These are phyloP conservation scores for Drosophila mojavensis DNA, from an alignment of 1,140 invertebrate genomes.

Conservation along the genomic window DNA sequence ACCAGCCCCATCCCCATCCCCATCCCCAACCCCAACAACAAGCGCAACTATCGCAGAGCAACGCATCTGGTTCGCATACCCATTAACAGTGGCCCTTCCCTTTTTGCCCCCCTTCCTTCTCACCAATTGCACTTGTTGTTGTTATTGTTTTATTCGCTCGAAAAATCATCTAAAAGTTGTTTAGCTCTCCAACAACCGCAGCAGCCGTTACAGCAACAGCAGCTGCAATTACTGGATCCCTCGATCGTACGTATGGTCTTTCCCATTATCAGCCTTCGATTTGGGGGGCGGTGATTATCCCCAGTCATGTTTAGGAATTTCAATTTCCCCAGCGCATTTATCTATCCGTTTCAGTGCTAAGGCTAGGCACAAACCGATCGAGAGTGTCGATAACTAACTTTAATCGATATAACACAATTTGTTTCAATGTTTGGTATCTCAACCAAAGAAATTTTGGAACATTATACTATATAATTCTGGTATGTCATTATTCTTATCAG, in stretches of 20 bases:
- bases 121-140: background rate
- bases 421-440: too few relatives aligned
- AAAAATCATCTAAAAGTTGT: conserved; percentile 68
- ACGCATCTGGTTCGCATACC: conserved; percentile 33
- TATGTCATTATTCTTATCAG: too few relatives aligned
- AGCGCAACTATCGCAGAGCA: conserved; percentile 25
- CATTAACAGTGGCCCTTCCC: conserved; percentile 30
- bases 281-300: conserved; percentile 40
- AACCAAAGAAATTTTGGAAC: too few relatives aligned
- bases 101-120: background rate
- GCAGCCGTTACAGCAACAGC: conserved; percentile 49
- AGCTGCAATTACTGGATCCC: conserved; percentile 42
- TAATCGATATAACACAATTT: background rate
- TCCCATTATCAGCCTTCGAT: conserved; percentile 18
- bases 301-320: conserved; percentile 33
- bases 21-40: background rate
- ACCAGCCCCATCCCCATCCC: conserved; percentile 28
- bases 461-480: too few relatives aligned
- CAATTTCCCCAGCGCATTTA: conserved; percentile 38
- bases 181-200: conserved; percentile 56
- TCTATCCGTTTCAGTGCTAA: background rate
- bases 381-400: background rate
- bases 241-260: conserved; percentile 22
- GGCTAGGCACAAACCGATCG: background rate
- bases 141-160: conserved; percentile 23